These are phyloP conservation scores for Pogona vitticeps DNA, from an alignment of 2,113 vertebrate species.

Conservation along the genomic window DNA sequence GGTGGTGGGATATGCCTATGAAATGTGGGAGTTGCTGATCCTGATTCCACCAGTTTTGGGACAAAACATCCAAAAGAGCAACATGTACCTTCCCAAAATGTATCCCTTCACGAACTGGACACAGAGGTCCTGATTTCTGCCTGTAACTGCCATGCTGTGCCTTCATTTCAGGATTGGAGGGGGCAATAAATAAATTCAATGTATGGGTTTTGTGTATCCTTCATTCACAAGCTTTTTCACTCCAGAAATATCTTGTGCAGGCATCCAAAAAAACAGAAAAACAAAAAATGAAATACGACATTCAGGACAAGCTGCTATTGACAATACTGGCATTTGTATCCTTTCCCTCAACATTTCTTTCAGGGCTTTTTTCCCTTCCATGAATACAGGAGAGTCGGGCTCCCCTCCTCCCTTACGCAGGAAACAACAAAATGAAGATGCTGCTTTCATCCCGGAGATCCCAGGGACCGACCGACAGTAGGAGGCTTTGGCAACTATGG, in stretches of 20 bases:
- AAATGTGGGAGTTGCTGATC: too few species aligned
- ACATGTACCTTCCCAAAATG: too few species aligned
- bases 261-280: neutral
- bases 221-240: neutral
- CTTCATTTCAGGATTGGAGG: too few species aligned
- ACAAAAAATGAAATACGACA: neutral
- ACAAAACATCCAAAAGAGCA: too few species aligned
- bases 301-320: neutral
- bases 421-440: conserved; percentile 47
- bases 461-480: neutral
- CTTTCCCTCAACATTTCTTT: neutral
- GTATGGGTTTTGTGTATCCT: neutral
- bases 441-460: conserved; percentile 35
- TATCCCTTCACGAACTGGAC: too few species aligned
- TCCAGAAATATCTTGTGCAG: neutral
- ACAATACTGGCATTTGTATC: neutral
- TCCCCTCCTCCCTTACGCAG: conserved; percentile 40
- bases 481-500: conserved; percentile 42
- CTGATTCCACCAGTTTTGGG: too few species aligned
- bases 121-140: too few species aligned
- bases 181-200: neutral
- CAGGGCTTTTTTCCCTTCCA: neutral
- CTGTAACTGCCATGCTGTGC: too few species aligned
- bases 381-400: conserved; percentile 16
- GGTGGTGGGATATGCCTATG: too few species aligned